Percentiles rank a stretch among this genome's conserved stretches.
Conservation (phyloP, 2,888 invertebrate species). For the Nycteola revayana region DNA sequence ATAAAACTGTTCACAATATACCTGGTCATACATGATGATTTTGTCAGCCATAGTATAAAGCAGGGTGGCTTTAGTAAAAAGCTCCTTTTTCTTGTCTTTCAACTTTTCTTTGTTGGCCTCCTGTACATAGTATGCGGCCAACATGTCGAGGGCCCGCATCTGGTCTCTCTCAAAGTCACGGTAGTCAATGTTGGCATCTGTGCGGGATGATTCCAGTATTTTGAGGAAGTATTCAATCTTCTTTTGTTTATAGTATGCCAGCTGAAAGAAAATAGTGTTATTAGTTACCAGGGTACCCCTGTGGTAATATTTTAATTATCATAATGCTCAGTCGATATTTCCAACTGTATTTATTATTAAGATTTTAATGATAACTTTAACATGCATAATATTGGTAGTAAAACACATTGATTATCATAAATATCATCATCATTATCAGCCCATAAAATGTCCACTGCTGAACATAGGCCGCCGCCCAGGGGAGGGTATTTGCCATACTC, state of each 20-base stretch:
- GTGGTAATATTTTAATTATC: too few relatives aligned
- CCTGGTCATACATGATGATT: conserved; percentile 99
- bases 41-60: conserved; percentile 99
- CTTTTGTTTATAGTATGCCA: conserved; percentile 97
- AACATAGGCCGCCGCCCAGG: too few relatives aligned
- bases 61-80: conserved; percentile 97
- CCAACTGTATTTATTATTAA: too few relatives aligned
- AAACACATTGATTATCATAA: too few relatives aligned
- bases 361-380: too few relatives aligned
- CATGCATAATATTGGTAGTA: too few relatives aligned
- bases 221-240: conserved; percentile 97
- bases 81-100: conserved; percentile 96
- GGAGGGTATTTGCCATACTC: too few relatives aligned
- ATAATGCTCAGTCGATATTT: too few relatives aligned
- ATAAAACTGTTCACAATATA: conserved; percentile 48
- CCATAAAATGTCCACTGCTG: too few relatives aligned
- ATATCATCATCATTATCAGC: too few relatives aligned
- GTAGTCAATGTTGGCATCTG: conserved; percentile 93
- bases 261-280: conserved; percentile 80
- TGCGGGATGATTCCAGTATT: conserved; percentile 93
- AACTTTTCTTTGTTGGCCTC: conserved; percentile 97
- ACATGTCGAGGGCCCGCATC: conserved; percentile 98
- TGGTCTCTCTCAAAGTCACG: conserved; percentile 97
- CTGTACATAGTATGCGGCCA: conserved; percentile 99
- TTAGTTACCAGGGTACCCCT: too few relatives aligned